Evolutionary conservation across 2,113 vertebrate genomes (phyloP).

Genomic region (Corythoichthys intestinalis): DNA sequence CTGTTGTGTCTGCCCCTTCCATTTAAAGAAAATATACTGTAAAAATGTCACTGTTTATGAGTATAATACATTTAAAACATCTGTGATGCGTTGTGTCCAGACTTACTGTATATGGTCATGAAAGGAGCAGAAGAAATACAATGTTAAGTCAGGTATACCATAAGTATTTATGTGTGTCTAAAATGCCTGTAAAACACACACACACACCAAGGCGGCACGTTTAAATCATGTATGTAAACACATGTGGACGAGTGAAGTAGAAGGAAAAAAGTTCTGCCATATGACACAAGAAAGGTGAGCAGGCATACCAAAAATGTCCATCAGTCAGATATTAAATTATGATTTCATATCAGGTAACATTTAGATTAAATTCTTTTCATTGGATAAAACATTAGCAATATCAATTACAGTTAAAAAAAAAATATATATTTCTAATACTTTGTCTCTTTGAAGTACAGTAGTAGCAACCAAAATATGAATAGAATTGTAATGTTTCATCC

Average conservation of each 20-base stretch:
- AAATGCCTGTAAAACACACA: constrained; percentile 8
- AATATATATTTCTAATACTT: not conserved
- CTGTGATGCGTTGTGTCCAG: not conserved
- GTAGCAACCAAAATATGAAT: not conserved
- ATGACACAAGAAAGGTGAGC: constrained; percentile 14
- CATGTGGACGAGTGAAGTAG: constrained; percentile 13
- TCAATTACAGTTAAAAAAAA: not conserved
- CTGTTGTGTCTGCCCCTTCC: not conserved
- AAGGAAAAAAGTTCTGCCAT: constrained; percentile 7
- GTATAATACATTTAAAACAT: not conserved
- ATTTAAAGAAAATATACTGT: not conserved
- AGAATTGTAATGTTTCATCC: too few relatives aligned
- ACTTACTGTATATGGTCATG: not conserved
- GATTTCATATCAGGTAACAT: not conserved
- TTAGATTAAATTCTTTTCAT: not conserved
- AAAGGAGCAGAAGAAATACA: constrained; percentile 13
- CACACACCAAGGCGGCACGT: not conserved
- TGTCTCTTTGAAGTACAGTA: not conserved
- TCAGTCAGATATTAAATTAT: not conserved
- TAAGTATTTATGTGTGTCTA: not conserved
- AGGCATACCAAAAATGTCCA: not conserved
- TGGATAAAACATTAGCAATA: not conserved
- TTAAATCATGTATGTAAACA: constrained; percentile 1
- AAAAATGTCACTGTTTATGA: not conserved
- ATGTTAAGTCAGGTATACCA: not conserved